These are phyloP conservation scores for Anoplius nigerrimus DNA, from an alignment of 2,888 invertebrate species.

Conservation along the genomic window DNA sequence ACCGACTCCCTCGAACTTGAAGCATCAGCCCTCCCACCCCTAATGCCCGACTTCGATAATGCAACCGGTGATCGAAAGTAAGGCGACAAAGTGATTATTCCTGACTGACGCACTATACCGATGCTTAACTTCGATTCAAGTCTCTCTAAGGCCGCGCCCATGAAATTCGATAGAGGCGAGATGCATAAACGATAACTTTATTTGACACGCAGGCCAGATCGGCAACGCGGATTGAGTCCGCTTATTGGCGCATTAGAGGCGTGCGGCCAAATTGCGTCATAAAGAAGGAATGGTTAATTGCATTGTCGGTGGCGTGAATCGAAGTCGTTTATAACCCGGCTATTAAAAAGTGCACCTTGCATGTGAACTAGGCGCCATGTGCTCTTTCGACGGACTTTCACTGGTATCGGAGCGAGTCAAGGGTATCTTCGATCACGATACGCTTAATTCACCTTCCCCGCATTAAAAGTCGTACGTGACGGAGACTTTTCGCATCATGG, in stretches of 20 bases:
- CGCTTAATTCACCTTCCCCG: slow-evolving; percentile 31
- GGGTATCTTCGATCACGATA: slow-evolving; percentile 39
- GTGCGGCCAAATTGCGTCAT: no score
- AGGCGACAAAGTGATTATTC: no score
- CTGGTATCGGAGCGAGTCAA: slow-evolving; percentile 40
- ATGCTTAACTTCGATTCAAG: no score
- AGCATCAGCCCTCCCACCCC: not conserved
- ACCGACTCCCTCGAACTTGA: slow-evolving; percentile 15
- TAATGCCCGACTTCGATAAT: not conserved
- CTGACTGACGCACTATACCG: no score
- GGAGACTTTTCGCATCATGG: no score
- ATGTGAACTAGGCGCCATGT: slow-evolving; percentile 28
- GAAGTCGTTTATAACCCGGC: slow-evolving; percentile 32
- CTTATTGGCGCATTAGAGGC: no score
- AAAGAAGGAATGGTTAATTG: not conserved
- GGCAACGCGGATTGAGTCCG: no score
- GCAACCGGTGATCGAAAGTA: no score
- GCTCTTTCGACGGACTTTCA: slow-evolving; percentile 52
- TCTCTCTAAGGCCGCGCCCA: no score
- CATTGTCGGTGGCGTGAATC: slow-evolving; percentile 12
- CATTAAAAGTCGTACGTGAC: slow-evolving; percentile 28
- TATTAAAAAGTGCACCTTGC: not conserved
- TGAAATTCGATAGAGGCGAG: no score
- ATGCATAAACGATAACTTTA: no score
- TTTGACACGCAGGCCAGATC: no score